Conservation (phyloP, 1,140 invertebrate genomes). For the Mycetomoellerius zeteki region DNA sequence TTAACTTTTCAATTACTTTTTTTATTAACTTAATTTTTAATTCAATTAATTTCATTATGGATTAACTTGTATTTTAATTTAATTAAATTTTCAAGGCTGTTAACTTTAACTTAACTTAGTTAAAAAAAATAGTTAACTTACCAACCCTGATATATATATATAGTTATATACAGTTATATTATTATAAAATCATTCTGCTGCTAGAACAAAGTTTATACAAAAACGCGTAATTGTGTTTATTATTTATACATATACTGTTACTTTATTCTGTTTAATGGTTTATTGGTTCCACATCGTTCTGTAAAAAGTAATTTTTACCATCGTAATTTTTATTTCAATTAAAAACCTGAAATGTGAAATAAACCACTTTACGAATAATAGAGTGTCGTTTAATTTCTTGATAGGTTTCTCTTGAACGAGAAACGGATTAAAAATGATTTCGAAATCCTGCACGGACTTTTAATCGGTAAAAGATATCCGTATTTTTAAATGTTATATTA, state of each 20-base stretch:
- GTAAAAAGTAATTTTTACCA: neutral
- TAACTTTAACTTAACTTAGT: too few species aligned
- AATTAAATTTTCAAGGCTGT: too few species aligned
- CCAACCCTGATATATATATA: too few species aligned
- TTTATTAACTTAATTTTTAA: too few species aligned
- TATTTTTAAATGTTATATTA: neutral
- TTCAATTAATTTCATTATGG: too few species aligned
- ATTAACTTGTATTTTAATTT: too few species aligned
- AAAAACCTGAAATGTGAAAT: constrained; percentile 2
- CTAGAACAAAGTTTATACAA: neutral
- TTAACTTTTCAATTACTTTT: too few species aligned
- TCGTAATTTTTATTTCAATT: constrained; percentile 15
- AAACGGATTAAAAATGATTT: constrained; percentile 2
- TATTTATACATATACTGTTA: neutral
- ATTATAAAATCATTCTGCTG: too few species aligned
- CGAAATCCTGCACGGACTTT: neutral
- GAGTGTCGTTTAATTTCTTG: neutral
- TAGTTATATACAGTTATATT: too few species aligned
- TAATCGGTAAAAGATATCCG: neutral
- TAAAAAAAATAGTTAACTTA: too few species aligned
- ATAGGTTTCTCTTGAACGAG: too few species aligned
- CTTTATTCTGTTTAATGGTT: neutral
- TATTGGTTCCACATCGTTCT: neutral
- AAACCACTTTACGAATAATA: neutral
- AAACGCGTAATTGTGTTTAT: neutral